A percentile compares a stretch with the other conserved stretches of the same genome.
Evolutionary conservation across 1,140 invertebrate species (phyloP).

Genomic region (Spodoptera frugiperda): DNA sequence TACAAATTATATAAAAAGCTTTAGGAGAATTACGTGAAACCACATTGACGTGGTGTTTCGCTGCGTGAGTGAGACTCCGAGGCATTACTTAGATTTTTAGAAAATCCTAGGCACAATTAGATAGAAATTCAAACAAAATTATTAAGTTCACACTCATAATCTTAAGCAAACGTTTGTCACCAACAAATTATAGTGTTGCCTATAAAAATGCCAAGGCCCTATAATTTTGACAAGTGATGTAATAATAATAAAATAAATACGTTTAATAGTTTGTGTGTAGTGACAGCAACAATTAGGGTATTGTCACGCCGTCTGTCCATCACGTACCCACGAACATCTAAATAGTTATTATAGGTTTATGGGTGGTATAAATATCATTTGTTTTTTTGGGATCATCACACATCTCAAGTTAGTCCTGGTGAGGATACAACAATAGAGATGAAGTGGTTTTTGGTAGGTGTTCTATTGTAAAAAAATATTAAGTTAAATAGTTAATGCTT

Average conservation of each 20-base stretch:
- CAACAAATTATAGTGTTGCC: constrained; percentile 55
- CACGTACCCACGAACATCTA: constrained; percentile 60
- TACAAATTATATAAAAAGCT: too few relatives aligned
- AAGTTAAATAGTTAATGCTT: background rate
- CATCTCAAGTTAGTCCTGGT: constrained; percentile 61
- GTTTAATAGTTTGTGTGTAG: constrained; percentile 63
- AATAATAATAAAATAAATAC: constrained; percentile 70
- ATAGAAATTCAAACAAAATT: background rate
- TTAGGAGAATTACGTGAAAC: too few relatives aligned
- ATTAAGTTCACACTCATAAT: constrained; percentile 49
- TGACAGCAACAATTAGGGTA: constrained; percentile 74
- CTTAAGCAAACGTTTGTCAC: constrained; percentile 53
- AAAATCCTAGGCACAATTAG: background rate
- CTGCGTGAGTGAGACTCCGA: too few relatives aligned
- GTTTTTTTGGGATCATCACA: constrained; percentile 64
- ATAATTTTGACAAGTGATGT: constrained; percentile 62
- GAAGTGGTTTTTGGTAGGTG: constrained; percentile 67
- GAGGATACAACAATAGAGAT: constrained; percentile 61
- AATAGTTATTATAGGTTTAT: constrained; percentile 61
- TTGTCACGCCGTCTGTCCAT: constrained; percentile 74
- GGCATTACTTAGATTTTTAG: too few relatives aligned
- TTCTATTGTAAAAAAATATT: constrained; percentile 29
- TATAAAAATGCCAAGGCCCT: constrained; percentile 65
- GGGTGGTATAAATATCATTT: constrained; percentile 72
- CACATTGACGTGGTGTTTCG: too few relatives aligned